Evolutionary conservation across 1,140 invertebrate genomes (phyloP).

Genomic region (Drosophila nigrodunni): DNA sequence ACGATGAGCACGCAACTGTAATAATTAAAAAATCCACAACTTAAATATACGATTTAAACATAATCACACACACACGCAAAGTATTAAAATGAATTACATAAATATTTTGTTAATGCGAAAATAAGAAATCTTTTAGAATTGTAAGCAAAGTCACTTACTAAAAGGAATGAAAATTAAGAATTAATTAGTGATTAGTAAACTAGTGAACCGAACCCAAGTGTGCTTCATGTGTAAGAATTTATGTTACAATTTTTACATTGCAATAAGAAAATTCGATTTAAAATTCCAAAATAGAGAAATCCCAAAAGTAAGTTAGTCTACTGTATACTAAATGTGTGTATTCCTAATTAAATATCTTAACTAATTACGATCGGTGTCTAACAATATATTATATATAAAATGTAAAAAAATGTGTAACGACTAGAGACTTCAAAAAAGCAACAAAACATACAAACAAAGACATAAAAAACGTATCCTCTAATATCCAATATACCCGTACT

Average conservation of each 20-base stretch:
- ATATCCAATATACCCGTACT: slow-evolving; percentile 26
- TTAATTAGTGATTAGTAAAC: slow-evolving; percentile 49
- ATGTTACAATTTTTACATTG: slow-evolving; percentile 78
- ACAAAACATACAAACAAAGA: slow-evolving; percentile 52
- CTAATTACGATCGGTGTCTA: slow-evolving; percentile 77
- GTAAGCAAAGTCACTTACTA: slow-evolving; percentile 28
- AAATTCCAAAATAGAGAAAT: slow-evolving; percentile 22
- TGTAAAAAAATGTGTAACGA: slow-evolving; percentile 65
- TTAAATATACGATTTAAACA: slow-evolving; percentile 36
- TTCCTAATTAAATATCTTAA: slow-evolving; percentile 62
- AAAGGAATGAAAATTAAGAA: slow-evolving; percentile 31
- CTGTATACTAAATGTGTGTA: slow-evolving; percentile 31
- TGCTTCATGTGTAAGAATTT: slow-evolving; percentile 84
- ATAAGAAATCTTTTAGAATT: slow-evolving; percentile 22
- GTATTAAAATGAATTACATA: slow-evolving; percentile 37
- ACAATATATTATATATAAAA: slow-evolving; percentile 22
- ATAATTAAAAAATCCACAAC: slow-evolving; percentile 56
- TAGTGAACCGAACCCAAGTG: slow-evolving; percentile 81
- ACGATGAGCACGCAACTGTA: slow-evolving; percentile 82
- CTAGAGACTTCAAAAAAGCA: slow-evolving; percentile 72
- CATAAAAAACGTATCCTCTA: slow-evolving; percentile 43
- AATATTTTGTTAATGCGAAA: slow-evolving; percentile 67
- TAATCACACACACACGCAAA: slow-evolving; percentile 21
- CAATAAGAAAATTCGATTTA: slow-evolving; percentile 41
- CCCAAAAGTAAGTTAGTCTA: slow-evolving; percentile 19